A percentile compares a stretch with the other conserved stretches of the same genome.
Conservation (phyloP, 2,797 vertebrate species). For the Epinephelus malabaricus region DNA sequence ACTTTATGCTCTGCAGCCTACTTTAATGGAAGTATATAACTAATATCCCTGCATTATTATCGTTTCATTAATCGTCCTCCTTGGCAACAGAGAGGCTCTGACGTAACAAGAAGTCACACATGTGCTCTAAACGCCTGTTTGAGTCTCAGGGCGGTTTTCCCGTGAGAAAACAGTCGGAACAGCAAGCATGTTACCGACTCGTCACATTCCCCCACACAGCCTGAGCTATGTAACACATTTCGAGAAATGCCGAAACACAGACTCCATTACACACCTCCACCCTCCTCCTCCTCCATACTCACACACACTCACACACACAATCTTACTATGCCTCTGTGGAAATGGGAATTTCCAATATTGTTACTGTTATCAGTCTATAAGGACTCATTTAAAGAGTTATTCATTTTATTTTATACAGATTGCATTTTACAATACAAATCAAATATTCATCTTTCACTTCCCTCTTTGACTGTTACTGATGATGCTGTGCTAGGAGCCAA, state of each 20-base stretch:
- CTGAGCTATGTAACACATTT: constrained; percentile 75
- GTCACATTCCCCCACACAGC: constrained; percentile 80
- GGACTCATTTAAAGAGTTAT: background rate
- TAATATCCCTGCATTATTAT: background rate
- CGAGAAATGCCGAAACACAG: constrained; percentile 67
- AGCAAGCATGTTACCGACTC: constrained; percentile 67
- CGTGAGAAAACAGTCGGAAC: constrained; percentile 81
- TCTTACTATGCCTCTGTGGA: background rate
- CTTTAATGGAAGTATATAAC: background rate
- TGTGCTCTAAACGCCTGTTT: constrained; percentile 65
- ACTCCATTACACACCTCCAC: background rate
- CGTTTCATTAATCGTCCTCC: background rate
- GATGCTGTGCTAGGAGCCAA: background rate
- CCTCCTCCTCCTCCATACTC: background rate
- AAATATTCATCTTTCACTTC: no score
- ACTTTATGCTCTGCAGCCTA: background rate
- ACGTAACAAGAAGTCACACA: constrained; percentile 60
- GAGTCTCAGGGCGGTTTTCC: constrained; percentile 71
- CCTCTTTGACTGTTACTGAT: background rate
- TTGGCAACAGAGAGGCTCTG: background rate
- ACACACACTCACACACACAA: background rate
- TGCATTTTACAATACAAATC: background rate
- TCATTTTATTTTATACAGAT: background rate
- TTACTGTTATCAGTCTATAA: background rate
- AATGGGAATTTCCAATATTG: background rate